Conservation (phyloP, 2,797 vertebrate species). For the Chaetophractus vellerosus region DNA sequence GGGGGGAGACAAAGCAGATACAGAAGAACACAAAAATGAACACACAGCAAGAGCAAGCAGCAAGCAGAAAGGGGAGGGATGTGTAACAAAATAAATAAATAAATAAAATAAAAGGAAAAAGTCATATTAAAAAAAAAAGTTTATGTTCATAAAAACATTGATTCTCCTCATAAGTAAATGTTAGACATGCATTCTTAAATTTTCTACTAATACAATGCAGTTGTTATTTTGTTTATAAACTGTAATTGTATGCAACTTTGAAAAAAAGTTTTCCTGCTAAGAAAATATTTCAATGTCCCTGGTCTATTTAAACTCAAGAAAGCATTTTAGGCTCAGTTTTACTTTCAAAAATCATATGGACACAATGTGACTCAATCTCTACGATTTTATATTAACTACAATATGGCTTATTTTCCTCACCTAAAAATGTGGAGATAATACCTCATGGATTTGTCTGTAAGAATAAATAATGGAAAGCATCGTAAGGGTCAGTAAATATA, state of each 20-base stretch:
- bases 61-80: too few species aligned
- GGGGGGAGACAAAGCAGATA: too few species aligned
- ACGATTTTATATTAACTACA: slow-evolving; percentile 34
- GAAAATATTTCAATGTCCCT: neutral
- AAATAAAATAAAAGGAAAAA: too few species aligned
- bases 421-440: slow-evolving; percentile 30
- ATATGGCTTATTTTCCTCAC: slow-evolving; percentile 18
- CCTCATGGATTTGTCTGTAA: slow-evolving; percentile 9
- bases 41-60: too few species aligned
- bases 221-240: neutral
- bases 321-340: slow-evolving; percentile 51
- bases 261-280: neutral
- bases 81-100: too few species aligned
- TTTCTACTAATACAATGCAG: neutral
- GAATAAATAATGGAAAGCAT: slow-evolving; percentile 68
- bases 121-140: too few species aligned
- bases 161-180: neutral
- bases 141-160: neutral
- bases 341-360: neutral
- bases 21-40: too few species aligned
- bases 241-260: neutral
- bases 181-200: neutral
- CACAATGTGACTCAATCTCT: neutral
- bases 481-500: slow-evolving; percentile 68
- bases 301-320: slow-evolving; percentile 21